These are phyloP conservation scores for Sciurus vulgaris DNA, from an alignment of 2,797 vertebrate genomes.

Conservation along the genomic window DNA sequence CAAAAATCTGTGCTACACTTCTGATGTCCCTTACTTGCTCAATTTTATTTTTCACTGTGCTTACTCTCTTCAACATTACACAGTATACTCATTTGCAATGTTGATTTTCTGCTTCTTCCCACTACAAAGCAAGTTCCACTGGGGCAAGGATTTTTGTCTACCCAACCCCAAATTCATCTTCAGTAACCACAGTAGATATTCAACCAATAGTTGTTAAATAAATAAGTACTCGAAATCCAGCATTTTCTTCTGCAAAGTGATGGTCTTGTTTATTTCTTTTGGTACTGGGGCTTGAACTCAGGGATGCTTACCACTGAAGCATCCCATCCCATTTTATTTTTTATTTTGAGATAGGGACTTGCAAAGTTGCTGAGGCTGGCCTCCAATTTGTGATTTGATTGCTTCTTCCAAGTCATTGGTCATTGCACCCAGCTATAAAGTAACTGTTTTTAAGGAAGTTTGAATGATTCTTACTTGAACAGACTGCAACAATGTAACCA, in stretches of 20 bases:
- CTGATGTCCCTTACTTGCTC: background rate
- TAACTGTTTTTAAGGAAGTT: slow-evolving; percentile 52
- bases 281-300: too few relatives aligned
- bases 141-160: background rate
- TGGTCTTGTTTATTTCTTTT: background rate
- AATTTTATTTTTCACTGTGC: slow-evolving; percentile 28
- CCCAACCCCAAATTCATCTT: background rate
- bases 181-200: background rate
- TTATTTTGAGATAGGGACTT: too few relatives aligned
- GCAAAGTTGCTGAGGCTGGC: too few relatives aligned
- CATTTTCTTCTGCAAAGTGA: background rate
- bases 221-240: slow-evolving; percentile 16
- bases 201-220: slow-evolving; percentile 22
- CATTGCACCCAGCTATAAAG: too few relatives aligned
- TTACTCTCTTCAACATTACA: background rate
- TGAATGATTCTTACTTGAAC: background rate
- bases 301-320: too few relatives aligned
- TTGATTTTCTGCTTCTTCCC: background rate
- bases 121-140: background rate
- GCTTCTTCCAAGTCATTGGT: too few relatives aligned
- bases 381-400: too few relatives aligned
- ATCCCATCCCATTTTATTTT: too few relatives aligned
- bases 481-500: background rate
- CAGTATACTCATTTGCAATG: background rate
- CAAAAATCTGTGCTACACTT: background rate